These are phyloP conservation scores for Maccullochella peelii DNA, from an alignment of 2,113 vertebrate genomes.

Conservation along the genomic window DNA sequence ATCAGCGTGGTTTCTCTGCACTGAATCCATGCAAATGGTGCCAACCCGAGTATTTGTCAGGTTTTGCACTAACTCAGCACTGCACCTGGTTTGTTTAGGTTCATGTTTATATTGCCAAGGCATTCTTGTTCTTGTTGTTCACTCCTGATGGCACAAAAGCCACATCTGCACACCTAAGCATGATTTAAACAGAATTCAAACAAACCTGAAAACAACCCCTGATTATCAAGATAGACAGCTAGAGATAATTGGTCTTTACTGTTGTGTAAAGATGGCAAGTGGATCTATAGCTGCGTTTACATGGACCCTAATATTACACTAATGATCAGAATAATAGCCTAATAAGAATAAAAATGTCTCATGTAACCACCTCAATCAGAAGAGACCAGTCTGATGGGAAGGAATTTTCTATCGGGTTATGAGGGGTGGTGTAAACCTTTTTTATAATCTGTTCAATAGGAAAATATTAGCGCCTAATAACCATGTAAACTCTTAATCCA, in stretches of 20 bases:
- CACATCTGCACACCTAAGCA: constrained; percentile 16
- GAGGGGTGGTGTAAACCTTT: too few relatives aligned
- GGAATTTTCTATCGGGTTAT: too few relatives aligned
- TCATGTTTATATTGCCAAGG: constrained; percentile 19
- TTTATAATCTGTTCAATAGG: too few relatives aligned
- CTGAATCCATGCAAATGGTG: constrained; percentile 61
- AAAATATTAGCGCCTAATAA: too few relatives aligned
- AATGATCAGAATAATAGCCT: too few relatives aligned
- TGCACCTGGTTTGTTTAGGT: constrained; percentile 15
- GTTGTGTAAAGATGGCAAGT: constrained; percentile 31
- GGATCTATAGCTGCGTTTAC: too few relatives aligned
- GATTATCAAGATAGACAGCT: constrained; percentile 34
- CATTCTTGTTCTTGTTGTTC: constrained; percentile 14
- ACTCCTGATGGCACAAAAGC: constrained; percentile 22
- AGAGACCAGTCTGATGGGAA: too few relatives aligned
- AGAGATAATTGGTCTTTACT: constrained; percentile 48
- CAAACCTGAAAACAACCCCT: constrained; percentile 21
- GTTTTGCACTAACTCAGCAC: constrained; percentile 38
- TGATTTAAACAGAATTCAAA: constrained; percentile 27
- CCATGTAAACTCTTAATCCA: too few relatives aligned
- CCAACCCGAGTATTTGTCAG: constrained; percentile 35
- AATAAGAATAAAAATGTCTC: too few relatives aligned
- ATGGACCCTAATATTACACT: too few relatives aligned
- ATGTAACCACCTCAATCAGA: too few relatives aligned
- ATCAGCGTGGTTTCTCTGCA: constrained; percentile 54